Evolutionary conservation across 2,888 invertebrate genomes (phyloP).

Genomic region (Hydrotaea cyrtoneurina): DNA sequence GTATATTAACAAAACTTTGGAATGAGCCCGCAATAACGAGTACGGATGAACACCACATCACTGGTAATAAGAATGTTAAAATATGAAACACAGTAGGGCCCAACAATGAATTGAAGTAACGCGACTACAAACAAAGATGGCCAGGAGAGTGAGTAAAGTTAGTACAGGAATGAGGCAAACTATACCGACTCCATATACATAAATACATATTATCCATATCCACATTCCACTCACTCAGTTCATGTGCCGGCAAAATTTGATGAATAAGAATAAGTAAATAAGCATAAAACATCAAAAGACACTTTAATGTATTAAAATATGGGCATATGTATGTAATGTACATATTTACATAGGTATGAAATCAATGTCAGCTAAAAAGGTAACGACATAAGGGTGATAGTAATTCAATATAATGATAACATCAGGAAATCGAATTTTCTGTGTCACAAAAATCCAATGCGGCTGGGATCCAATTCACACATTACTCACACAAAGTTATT

Average conservation of each 20-base stretch:
- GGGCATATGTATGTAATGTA: neutral
- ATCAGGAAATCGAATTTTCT: no score
- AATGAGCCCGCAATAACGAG: constrained; percentile 25
- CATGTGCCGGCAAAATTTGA: neutral
- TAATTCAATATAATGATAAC: neutral
- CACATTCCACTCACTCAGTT: neutral
- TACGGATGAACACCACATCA: constrained; percentile 6
- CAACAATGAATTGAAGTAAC: no score
- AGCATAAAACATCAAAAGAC: constrained; percentile 47
- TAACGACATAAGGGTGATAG: neutral
- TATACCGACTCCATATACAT: neutral
- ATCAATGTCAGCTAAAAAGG: neutral
- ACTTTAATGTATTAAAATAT: constrained; percentile 34
- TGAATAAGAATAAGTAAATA: constrained; percentile 31
- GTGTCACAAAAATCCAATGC: no score
- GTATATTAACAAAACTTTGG: neutral
- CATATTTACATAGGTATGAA: neutral
- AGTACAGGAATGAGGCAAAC: neutral
- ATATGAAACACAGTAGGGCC: neutral
- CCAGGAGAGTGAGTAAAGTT: neutral
- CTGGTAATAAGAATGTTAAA: constrained; percentile 28
- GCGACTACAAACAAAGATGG: no score
- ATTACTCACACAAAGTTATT: no score
- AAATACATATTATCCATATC: no score
- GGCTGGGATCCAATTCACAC: no score